Conservation (phyloP, 2,888 invertebrate genomes). For the Amblyteles armatorius region DNA sequence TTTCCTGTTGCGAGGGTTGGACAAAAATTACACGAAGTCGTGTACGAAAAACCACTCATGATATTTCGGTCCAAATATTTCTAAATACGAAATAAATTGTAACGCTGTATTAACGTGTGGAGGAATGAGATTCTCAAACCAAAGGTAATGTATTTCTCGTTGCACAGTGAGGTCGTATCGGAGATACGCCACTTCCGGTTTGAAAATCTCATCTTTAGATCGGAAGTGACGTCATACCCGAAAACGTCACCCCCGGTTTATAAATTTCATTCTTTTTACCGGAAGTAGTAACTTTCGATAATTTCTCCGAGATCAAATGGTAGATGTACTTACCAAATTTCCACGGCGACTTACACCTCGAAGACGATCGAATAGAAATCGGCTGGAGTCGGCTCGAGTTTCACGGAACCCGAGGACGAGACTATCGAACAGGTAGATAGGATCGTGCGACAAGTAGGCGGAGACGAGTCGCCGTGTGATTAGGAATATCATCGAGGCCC, state of each 20-base stretch:
- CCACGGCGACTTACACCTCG: not conserved
- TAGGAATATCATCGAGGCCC: slow-evolving; percentile 74
- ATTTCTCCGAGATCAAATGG: not conserved
- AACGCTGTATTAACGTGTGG: too few relatives aligned
- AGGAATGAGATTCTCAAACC: too few relatives aligned
- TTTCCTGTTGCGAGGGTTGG: not conserved
- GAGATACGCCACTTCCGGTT: too few relatives aligned
- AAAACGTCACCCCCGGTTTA: too few relatives aligned
- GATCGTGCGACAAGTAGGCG: slow-evolving; percentile 18
- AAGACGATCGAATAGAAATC: not conserved
- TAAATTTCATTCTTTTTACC: not conserved
- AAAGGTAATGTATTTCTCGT: too few relatives aligned
- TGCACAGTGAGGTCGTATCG: too few relatives aligned
- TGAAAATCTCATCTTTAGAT: too few relatives aligned
- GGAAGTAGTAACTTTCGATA: not conserved
- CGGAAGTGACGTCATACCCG: too few relatives aligned
- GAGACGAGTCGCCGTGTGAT: slow-evolving; percentile 64
- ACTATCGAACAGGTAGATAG: not conserved
- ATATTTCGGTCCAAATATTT: too few relatives aligned
- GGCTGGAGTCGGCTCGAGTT: not conserved
- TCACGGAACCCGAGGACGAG: not conserved
- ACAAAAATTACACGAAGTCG: not conserved
- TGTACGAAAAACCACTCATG: too few relatives aligned
- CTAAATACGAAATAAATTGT: too few relatives aligned
- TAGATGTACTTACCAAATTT: slow-evolving; percentile 6